Conservation (phyloP, 2,888 invertebrate genomes). For the Drosophila phalerata region DNA sequence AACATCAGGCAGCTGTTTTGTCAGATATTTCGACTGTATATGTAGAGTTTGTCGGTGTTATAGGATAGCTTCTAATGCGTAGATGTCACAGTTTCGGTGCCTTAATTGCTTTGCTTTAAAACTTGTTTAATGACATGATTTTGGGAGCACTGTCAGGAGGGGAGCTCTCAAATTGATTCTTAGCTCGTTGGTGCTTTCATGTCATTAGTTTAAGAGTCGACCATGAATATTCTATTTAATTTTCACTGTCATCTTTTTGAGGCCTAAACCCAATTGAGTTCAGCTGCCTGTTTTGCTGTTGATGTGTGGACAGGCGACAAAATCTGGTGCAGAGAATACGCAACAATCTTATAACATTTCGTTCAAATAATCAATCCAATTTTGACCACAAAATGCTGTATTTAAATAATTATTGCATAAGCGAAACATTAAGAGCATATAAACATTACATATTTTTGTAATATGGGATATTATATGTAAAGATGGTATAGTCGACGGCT, state of each 20-base stretch:
- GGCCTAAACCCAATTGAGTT: conserved; percentile 11
- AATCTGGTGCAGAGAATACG: conserved; percentile 37
- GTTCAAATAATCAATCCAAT: conserved; percentile 44
- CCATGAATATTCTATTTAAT: conserved; percentile 6
- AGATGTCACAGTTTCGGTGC: conserved; percentile 58
- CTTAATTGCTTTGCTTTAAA: conserved; percentile 68
- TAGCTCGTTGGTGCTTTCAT: conserved; percentile 40
- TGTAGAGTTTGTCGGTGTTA: conserved; percentile 25
- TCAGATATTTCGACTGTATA: conserved; percentile 25
- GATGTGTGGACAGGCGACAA: conserved; percentile 28
- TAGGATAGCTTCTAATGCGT: conserved; percentile 26
- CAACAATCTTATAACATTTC: conserved; percentile 49
- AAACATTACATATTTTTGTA: conserved; percentile 25
- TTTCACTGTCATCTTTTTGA: conserved; percentile 23
- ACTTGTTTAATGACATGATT: conserved; percentile 31
- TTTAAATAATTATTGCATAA: conserved; percentile 13
- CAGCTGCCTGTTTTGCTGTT: conserved; percentile 21
- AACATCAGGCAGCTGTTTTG: conserved; percentile 23
- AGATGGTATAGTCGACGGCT: neutral
- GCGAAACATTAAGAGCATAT: neutral
- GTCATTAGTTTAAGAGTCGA: conserved; percentile 45
- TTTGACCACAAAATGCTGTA: conserved; percentile 27
- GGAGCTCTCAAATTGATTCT: neutral
- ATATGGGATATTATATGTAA: conserved; percentile 29
- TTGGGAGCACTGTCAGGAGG: conserved; percentile 31